phyloP scores from a whole-genome alignment of 1,140 invertebrate genomes.

The Aricia agestis region DNA sequence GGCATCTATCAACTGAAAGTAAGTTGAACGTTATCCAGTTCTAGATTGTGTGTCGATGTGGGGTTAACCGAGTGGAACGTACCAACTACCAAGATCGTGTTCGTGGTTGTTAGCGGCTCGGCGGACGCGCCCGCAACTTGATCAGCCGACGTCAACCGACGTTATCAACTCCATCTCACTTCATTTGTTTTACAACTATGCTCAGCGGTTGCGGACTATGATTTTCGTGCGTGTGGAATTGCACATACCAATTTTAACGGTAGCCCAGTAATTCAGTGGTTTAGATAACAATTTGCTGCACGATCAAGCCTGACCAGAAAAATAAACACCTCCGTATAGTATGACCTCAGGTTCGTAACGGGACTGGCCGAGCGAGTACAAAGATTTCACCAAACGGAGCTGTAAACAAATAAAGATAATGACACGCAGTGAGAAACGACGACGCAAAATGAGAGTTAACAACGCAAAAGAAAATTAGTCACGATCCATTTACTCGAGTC shows the following conservation, averaged over 20 bases:
- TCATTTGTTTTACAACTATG: slow-evolving; percentile 1
- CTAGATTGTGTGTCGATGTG: background rate
- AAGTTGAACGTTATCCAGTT: background rate
- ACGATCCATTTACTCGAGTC: slow-evolving; percentile 17
- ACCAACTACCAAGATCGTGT: background rate
- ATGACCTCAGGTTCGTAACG: too few species aligned
- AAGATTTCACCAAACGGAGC: too few species aligned
- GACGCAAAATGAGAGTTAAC: background rate
- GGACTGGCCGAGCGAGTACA: too few species aligned
- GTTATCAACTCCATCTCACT: background rate
- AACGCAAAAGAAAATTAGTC: background rate
- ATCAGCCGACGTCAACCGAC: too few species aligned
- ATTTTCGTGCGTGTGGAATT: slow-evolving; percentile 2
- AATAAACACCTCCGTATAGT: too few species aligned
- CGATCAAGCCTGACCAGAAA: too few species aligned
- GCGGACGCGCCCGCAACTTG: too few species aligned
- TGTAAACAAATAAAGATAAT: background rate
- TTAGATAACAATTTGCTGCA: background rate
- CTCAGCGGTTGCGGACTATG: background rate
- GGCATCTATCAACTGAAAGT: background rate
- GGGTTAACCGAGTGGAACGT: background rate
- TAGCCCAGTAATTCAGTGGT: background rate
- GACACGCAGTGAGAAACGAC: background rate
- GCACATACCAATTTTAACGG: background rate
- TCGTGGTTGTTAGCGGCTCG: background rate